Base-by-base conservation (phyloP, 2,888 invertebrate genomes). In the Bombylius major region DNA sequence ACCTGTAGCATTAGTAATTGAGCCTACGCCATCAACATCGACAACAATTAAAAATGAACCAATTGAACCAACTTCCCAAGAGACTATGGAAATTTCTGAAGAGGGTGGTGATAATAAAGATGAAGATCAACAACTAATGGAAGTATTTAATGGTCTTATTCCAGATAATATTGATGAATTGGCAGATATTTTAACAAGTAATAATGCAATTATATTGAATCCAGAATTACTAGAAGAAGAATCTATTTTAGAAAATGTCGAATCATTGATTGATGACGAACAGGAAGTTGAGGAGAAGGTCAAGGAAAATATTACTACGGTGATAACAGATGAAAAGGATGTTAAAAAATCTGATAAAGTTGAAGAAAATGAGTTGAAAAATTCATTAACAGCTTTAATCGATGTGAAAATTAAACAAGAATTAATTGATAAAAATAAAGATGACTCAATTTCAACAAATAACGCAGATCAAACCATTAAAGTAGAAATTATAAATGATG, bases 141-240 rank as follows among this genome's bases (percentile, higher is more conserved):
- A 72, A 50, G 73, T 67, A 1, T 69, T 74, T 31, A 69, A 71
- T 13, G 69, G 68, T 51, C 66, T 73, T 34, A 63, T 66, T 50
- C 65, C 65, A 0, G 72, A 70, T n/a, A 71, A 69, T 39, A 73
- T 73, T 36, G 72, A 72, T 55, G 72, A 72, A 51, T 62, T 73
- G 13, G 72, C 66, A 34, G 67, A 67, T 53, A 72, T 73, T 13
- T 68, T 72, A 4, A 68, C 64, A 4, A 65, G 61, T 48, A 63
- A 64, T 44, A 62, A 62, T 54, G 62, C 59, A 9, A 63, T 65
- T 7, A 60, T 64, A 12, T 53, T 62, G 13, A 59, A 70, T 55
- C 66, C 68, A 32, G 69, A 67, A 39, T 68, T 71, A 12, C 66
- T 72, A n/a, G 69, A 71, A 45, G 70, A 72, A 34, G 68, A 70